Conservation (phyloP, 2,797 vertebrate genomes). For the Lithobates sylvaticus region DNA sequence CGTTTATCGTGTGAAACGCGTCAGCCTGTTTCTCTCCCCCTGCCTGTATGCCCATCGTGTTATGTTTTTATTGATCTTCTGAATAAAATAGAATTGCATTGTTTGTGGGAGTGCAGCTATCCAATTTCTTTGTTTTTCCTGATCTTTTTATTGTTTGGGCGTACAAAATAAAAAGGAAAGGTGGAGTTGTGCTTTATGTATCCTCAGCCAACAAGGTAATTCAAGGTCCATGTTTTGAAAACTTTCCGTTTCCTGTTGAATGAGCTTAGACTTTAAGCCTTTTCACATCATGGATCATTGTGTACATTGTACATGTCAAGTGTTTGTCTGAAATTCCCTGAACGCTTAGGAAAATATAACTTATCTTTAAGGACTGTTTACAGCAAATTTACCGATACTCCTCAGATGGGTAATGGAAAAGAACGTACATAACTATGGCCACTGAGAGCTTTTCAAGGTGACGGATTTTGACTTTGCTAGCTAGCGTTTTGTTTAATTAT, state of each 20-base stretch:
- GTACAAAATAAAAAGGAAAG: background rate
- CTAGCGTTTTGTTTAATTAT: no score
- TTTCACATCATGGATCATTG: background rate
- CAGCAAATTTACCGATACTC: background rate
- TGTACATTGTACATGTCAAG: constrained; percentile 4
- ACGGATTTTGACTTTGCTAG: background rate
- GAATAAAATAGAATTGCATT: no score
- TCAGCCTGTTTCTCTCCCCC: no score
- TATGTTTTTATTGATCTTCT: no score
- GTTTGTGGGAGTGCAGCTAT: no score
- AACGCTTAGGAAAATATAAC: background rate
- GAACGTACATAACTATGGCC: background rate
- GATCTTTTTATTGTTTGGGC: no score
- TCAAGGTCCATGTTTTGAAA: background rate
- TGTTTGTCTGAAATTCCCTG: background rate
- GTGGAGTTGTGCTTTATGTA: background rate
- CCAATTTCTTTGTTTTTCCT: no score
- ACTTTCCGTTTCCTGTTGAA: background rate
- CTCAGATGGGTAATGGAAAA: background rate
- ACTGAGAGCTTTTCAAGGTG: background rate
- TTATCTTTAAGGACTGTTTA: background rate
- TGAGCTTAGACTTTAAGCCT: background rate
- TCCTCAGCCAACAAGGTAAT: background rate
- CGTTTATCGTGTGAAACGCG: no score
- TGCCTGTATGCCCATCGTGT: no score